Evolutionary conservation across 2,888 invertebrate species (phyloP).

Genomic region (Agrenia bidenticulata): DNA sequence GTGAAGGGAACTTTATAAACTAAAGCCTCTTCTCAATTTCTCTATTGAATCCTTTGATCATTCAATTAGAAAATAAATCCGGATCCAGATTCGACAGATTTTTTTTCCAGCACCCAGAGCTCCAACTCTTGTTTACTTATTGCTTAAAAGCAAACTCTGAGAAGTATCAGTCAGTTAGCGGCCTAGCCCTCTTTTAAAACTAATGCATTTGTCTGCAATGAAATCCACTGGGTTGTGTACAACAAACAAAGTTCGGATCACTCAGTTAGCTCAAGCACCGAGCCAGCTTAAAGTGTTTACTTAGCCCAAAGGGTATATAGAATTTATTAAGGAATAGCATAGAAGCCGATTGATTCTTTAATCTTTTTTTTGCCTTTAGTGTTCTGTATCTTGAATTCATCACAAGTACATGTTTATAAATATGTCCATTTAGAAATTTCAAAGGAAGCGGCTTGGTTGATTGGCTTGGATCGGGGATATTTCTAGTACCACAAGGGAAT

Average conservation of each 20-base stretch:
- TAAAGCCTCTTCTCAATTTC: too few species aligned
- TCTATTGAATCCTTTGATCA: constrained; percentile 5
- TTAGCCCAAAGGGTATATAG: constrained; percentile 7
- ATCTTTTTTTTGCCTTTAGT: neutral
- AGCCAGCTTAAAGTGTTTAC: constrained; percentile 13
- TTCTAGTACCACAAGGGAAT: too few species aligned
- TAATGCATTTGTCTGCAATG: too few species aligned
- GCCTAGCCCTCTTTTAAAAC: constrained; percentile 1
- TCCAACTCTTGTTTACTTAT: neutral
- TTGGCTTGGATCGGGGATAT: too few species aligned
- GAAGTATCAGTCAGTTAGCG: constrained; percentile 2
- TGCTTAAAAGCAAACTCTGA: neutral
- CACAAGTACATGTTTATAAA: constrained; percentile 24
- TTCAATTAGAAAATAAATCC: constrained; percentile 3
- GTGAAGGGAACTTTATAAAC: too few species aligned
- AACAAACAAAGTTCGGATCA: neutral
- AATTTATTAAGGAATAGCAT: neutral
- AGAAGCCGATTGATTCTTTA: constrained; percentile 14
- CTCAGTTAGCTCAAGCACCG: constrained; percentile 1
- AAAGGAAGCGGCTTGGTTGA: constrained; percentile 10
- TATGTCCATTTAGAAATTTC: constrained; percentile 17
- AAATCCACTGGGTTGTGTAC: too few species aligned
- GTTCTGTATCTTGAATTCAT: constrained; percentile 20
- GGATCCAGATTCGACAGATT: neutral
- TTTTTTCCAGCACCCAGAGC: neutral